These are phyloP conservation scores for Cyprinodon variegatus DNA, from an alignment of 2,113 vertebrate genomes.

Conservation along the genomic window DNA sequence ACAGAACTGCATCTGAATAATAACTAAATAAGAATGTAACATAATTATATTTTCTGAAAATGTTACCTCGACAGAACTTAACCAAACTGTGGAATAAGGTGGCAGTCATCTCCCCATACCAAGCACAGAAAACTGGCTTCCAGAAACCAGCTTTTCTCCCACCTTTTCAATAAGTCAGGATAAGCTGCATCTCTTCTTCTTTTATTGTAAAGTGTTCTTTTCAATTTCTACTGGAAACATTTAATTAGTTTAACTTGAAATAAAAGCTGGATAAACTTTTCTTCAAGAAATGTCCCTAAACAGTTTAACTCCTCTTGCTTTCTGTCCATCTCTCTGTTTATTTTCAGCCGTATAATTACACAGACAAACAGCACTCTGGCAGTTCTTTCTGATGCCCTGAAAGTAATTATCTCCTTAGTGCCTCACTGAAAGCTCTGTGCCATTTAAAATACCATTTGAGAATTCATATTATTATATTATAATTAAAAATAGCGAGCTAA, in stretches of 20 bases:
- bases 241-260: neutral
- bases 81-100: neutral
- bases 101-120: neutral
- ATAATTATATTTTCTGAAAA: neutral
- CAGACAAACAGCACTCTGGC: neutral
- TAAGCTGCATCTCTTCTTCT: neutral
- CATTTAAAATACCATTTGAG: conserved; percentile 5
- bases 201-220: neutral
- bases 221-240: neutral
- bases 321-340: neutral
- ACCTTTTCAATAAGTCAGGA: too few relatives aligned
- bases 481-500: conserved; percentile 12
- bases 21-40: neutral
- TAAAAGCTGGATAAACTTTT: neutral
- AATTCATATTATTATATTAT: neutral
- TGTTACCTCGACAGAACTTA: neutral
- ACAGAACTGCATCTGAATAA: neutral
- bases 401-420: neutral
- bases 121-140: too few relatives aligned
- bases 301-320: neutral
- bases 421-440: neutral
- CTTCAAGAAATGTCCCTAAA: neutral
- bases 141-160: too few relatives aligned
- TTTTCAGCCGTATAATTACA: neutral
- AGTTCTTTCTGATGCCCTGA: neutral